Percentiles rank a stretch among this genome's conserved stretches.
These are phyloP conservation scores for Enteromius trimaculatus DNA, from an alignment of 2,797 vertebrate genomes.

Conservation along the genomic window DNA sequence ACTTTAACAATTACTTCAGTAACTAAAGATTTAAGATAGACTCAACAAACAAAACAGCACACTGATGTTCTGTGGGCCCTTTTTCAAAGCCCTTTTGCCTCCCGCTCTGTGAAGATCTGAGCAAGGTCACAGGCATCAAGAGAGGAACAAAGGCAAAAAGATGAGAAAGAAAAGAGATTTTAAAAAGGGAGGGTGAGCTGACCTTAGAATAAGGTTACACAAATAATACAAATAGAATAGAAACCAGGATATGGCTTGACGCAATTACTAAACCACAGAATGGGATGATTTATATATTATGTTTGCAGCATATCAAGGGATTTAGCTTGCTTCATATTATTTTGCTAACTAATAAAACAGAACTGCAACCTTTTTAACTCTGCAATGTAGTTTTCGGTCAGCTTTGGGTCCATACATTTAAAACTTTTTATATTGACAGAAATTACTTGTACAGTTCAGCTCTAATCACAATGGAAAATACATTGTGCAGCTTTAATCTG, in stretches of 20 bases:
- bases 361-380: not conserved
- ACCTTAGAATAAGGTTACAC: not conserved
- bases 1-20: conserved; percentile 28
- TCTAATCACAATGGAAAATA: not conserved
- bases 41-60: conserved; percentile 3
- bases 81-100: conserved; percentile 5
- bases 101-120: not conserved
- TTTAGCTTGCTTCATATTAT: not conserved
- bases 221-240: not conserved
- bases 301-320: not conserved
- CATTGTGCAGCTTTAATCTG: not conserved
- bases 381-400: not conserved
- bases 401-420: not conserved
- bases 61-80: not conserved
- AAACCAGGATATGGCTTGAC: not conserved
- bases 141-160: conserved; percentile 17
- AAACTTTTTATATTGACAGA: not conserved
- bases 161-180: conserved; percentile 20
- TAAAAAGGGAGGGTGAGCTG: conserved; percentile 33
- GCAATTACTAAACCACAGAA: not conserved
- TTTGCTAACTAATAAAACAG: not conserved
- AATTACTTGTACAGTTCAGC: not conserved
- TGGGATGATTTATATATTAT: not conserved
- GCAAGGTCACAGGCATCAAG: conserved; percentile 5
- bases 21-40: not conserved